A percentile compares a stretch with the other conserved stretches of the same genome.
phyloP scores from a whole-genome alignment of 2,113 vertebrate species.

The Erythrocebus patas region DNA sequence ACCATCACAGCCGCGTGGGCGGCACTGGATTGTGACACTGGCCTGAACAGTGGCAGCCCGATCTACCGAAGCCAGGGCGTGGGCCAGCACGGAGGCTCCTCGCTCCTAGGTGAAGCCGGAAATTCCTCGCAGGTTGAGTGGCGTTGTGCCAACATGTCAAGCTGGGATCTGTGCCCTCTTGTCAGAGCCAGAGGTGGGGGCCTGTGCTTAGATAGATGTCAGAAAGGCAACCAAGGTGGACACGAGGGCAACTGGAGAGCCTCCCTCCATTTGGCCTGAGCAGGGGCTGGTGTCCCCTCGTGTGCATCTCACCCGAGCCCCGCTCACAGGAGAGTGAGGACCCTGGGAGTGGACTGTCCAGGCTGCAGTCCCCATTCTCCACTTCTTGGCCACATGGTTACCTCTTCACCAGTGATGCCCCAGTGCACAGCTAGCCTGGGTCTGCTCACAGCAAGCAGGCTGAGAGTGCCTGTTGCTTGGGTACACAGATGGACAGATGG shows the following conservation, averaged over 20 bases:
- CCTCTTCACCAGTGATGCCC: background rate
- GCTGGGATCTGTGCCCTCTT: background rate
- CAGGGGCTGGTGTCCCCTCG: fast-evolving
- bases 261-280: background rate
- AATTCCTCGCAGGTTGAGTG: background rate
- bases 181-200: background rate
- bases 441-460: background rate
- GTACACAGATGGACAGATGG: background rate
- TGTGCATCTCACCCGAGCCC: background rate
- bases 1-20: fast-evolving
- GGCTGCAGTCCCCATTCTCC: background rate
- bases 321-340: background rate
- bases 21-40: too few species aligned
- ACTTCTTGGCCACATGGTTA: background rate
- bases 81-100: background rate
- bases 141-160: background rate
- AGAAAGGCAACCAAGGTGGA: background rate
- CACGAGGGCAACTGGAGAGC: background rate
- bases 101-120: background rate
- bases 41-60: background rate
- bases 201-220: fast-evolving
- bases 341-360: background rate
- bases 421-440: background rate
- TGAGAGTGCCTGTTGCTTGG: background rate
- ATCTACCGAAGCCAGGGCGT: background rate